A percentile compares a stretch with the other conserved stretches of the same genome.
Conservation (phyloP, 2,888 invertebrate species). For the Ischnus inquisitorius region DNA sequence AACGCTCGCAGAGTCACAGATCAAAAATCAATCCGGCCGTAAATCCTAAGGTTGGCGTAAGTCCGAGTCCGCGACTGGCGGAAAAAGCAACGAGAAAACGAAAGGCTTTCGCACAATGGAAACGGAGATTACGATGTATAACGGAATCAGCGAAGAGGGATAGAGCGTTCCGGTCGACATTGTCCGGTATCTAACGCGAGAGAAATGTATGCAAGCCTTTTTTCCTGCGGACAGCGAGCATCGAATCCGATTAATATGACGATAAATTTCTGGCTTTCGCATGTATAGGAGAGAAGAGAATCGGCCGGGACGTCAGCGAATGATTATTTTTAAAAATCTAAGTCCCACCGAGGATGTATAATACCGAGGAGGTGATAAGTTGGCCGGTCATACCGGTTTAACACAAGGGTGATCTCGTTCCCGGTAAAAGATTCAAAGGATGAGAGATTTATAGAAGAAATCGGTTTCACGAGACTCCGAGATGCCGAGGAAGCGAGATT, state of each 20-base stretch:
- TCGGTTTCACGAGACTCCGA: conserved; percentile 45
- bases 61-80: too few relatives aligned
- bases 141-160: conserved; percentile 33
- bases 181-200: not conserved
- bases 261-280: conserved; percentile 65
- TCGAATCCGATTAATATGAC: conserved; percentile 67
- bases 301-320: conserved; percentile 3
- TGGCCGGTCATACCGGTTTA: conserved; percentile 60
- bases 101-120: conserved; percentile 35
- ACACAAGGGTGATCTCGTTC: conserved; percentile 56
- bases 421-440: conserved; percentile 62
- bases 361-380: conserved; percentile 52
- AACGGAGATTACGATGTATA: conserved; percentile 52
- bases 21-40: conserved; percentile 25
- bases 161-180: not conserved
- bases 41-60: too few relatives aligned
- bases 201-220: not conserved
- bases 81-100: not conserved
- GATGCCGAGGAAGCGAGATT: not conserved
- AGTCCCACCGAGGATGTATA: conserved; percentile 49
- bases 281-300: conserved; percentile 15
- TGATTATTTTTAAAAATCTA: conserved; percentile 47
- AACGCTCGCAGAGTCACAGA: not conserved
- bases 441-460: conserved; percentile 48
- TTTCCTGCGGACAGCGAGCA: conserved; percentile 1